phyloP scores from a whole-genome alignment of 2,113 vertebrate genomes.

The Ahaetulla prasina region DNA sequence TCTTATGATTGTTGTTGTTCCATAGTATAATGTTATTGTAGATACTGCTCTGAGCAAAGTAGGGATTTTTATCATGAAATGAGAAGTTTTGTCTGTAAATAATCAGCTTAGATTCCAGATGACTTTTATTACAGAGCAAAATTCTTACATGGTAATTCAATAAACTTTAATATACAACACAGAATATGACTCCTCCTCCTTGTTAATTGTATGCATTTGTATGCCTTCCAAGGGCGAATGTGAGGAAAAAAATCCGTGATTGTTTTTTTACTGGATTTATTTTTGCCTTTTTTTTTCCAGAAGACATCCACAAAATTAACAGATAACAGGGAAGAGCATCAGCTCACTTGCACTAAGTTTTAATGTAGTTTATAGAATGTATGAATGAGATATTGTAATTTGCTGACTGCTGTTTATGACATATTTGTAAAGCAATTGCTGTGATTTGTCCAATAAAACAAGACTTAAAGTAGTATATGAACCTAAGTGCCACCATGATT shows the following conservation, averaged over 20 bases:
- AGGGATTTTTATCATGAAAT: constrained; percentile 72
- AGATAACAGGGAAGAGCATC: background rate
- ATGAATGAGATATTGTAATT: background rate
- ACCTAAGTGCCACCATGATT: background rate
- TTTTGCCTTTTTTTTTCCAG: background rate
- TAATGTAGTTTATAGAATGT: background rate
- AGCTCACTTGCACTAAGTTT: background rate
- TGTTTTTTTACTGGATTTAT: background rate
- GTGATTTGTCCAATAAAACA: background rate
- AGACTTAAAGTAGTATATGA: background rate
- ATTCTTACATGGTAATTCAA: constrained; percentile 72
- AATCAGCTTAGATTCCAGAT: constrained; percentile 72
- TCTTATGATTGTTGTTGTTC: constrained; percentile 45
- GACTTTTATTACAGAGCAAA: constrained; percentile 73
- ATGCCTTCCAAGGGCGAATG: background rate
- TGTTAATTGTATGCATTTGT: background rate
- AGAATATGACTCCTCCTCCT: background rate
- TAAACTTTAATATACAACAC: constrained; percentile 70
- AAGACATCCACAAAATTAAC: background rate
- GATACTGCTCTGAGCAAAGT: constrained; percentile 66
- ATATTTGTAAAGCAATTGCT: background rate
- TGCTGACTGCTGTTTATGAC: background rate
- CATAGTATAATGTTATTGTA: constrained; percentile 68
- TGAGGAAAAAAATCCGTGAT: background rate
- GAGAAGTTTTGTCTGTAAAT: constrained; percentile 78